These are phyloP conservation scores for Seira ritae DNA, from an alignment of 2,888 invertebrate genomes.

Conservation along the genomic window DNA sequence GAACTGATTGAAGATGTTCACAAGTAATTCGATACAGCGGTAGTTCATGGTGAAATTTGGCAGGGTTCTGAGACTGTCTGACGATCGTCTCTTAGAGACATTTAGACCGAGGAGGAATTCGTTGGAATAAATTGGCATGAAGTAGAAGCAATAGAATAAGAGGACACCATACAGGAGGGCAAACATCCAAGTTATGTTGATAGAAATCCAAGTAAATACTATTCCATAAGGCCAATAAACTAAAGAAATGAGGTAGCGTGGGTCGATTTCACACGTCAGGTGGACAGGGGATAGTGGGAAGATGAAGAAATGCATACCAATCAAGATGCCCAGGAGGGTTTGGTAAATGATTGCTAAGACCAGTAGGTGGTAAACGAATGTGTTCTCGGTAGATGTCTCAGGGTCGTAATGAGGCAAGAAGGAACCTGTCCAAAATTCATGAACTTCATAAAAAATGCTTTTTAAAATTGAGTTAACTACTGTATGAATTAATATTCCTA, in stretches of 20 bases:
- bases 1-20: not conserved
- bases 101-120: conserved; percentile 32
- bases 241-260: not conserved
- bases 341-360: not conserved
- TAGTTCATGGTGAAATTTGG: not conserved
- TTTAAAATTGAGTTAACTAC: not conserved
- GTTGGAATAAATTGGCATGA: conserved; percentile 36
- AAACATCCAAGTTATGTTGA: not conserved
- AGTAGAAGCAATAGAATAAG: not conserved
- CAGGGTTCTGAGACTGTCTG: not conserved
- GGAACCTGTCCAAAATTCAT: not conserved
- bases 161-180: not conserved
- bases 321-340: not conserved
- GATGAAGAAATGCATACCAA: conserved; percentile 12
- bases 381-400: conserved; percentile 29
- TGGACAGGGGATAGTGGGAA: conserved; percentile 27
- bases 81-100: not conserved
- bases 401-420: conserved; percentile 36
- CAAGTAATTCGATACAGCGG: not conserved
- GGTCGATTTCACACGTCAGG: conserved; percentile 24
- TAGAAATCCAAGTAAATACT: conserved; percentile 12
- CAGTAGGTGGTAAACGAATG: not conserved
- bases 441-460: too few species aligned
- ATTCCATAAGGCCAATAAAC: conserved; percentile 21
- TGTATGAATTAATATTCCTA: conserved; percentile 1